Evolutionary conservation across 2,888 invertebrate genomes (phyloP), one percentile per base, ranked within the genome.

Genomic region (Tetheella fluctuosa): DNA sequence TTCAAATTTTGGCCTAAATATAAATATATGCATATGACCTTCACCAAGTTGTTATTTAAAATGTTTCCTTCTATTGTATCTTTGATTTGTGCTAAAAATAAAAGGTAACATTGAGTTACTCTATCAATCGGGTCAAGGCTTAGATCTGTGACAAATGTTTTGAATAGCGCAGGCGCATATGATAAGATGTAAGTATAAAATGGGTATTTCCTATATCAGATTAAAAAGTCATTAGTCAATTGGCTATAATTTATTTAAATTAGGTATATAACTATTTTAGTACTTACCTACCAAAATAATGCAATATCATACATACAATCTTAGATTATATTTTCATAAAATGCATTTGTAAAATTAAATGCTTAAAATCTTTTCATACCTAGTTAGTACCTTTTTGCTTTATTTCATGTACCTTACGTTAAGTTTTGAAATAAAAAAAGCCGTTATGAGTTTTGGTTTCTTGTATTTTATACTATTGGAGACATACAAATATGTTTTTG

Each of bases 81-180:
- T 20, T 20, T 20, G 48, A n/a, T 55, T 57, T 34, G 30, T 30
- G 34, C 34, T 34, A 55, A 28, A 28, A 42, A 58, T 28, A 58
- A 68, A 61, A 39, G 25, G 20, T 25, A 42, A 68, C 68, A 70
- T 70, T 71, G 58, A 23, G 60, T 48, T 34, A 30, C 23, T 60
- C 68, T 70, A 70, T 70, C 70, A 70, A 71, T 60, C 59, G 62
- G 70, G 71, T 70, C 69, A 70, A 66, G 70, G 71, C 61, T 68
- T 61, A 65, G 60, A 17, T 59, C 57, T 54, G 59, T 54, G 61
- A 64, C 55, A 60, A 63, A 63, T 60, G 60, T 60, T 62, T 54
- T 62, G 48, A 48, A 58, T 53, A 65, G 63, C 63, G 61, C 59
- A 58, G 63, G 58, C 57, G 52, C 53, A 61, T 55, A 59, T 61